phyloP scores from a whole-genome alignment of 2,797 vertebrate genomes.

The Chrysocyon brachyurus region DNA sequence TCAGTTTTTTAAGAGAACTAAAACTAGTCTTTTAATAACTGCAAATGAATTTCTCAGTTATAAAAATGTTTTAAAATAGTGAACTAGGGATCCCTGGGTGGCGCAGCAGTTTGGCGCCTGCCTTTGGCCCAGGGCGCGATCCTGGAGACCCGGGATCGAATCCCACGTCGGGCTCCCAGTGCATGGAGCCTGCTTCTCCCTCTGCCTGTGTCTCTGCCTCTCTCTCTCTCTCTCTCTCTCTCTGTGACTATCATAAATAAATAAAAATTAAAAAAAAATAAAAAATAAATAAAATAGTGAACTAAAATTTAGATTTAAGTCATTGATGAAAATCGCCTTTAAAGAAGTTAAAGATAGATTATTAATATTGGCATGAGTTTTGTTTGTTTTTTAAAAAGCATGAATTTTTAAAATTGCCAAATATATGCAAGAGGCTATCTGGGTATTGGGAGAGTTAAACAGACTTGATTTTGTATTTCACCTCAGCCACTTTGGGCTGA shows the following conservation, averaged over 20 bases:
- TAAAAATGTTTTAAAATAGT: conserved; percentile 69
- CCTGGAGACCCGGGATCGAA: too few species aligned
- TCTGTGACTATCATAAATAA: too few species aligned
- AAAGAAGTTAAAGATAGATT: conserved; percentile 35
- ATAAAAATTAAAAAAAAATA: too few species aligned
- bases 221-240: too few species aligned
- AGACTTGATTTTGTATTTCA: conserved; percentile 42
- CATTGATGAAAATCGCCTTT: conserved; percentile 58
- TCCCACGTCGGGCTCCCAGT: too few species aligned
- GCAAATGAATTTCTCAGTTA: conserved; percentile 75
- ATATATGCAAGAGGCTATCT: background rate
- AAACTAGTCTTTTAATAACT: conserved; percentile 75
- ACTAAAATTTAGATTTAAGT: conserved; percentile 69
- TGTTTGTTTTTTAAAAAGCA: background rate
- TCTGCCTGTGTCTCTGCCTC: too few species aligned
- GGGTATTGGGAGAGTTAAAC: background rate
- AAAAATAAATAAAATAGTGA: conserved; percentile 34
- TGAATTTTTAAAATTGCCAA: conserved; percentile 53
- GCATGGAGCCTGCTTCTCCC: too few species aligned
- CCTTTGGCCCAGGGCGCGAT: too few species aligned
- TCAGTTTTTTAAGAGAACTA: conserved; percentile 64
- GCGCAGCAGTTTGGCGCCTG: too few species aligned
- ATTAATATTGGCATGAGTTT: conserved; percentile 50
- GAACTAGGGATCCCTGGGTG: background rate
- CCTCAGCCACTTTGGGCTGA: background rate